Percentiles rank a stretch among this genome's conserved stretches.
Conservation (phyloP, 2,888 invertebrate species). For the Tenthredo scrophulariae region DNA sequence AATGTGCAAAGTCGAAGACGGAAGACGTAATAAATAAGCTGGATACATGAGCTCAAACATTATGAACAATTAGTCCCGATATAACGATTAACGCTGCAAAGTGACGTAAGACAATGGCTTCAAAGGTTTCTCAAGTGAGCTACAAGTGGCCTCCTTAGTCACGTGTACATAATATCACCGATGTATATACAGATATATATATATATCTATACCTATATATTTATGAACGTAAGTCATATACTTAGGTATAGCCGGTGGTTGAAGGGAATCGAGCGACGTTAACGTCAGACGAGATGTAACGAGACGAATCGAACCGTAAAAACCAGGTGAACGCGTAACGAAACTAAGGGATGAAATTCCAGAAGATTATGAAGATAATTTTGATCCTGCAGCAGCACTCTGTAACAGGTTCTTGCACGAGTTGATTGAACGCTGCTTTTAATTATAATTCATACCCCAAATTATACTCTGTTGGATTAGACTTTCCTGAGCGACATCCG, state of each 20-base stretch:
- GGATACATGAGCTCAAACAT: neutral
- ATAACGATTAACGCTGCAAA: conserved; percentile 11
- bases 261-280: neutral
- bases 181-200: neutral
- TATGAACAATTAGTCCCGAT: neutral
- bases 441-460: conserved; percentile 38
- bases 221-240: neutral
- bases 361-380: conserved; percentile 21
- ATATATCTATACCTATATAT: no score
- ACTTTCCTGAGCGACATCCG: conserved; percentile 39
- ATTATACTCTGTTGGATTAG: conserved; percentile 31
- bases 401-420: conserved; percentile 14
- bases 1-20: neutral
- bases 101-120: conserved; percentile 30
- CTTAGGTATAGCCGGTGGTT: neutral
- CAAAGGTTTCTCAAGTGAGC: conserved; percentile 39
- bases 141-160: conserved; percentile 41
- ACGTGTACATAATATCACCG: conserved; percentile 7
- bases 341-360: conserved; percentile 19
- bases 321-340: conserved; percentile 1
- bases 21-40: neutral
- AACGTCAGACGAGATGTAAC: conserved; percentile 11
- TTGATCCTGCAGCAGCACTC: neutral
- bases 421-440: conserved; percentile 31
- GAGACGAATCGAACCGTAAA: conserved; percentile 33